Base-by-base conservation (phyloP, 2,888 invertebrate species). In the Nomada goodeniana region DNA sequence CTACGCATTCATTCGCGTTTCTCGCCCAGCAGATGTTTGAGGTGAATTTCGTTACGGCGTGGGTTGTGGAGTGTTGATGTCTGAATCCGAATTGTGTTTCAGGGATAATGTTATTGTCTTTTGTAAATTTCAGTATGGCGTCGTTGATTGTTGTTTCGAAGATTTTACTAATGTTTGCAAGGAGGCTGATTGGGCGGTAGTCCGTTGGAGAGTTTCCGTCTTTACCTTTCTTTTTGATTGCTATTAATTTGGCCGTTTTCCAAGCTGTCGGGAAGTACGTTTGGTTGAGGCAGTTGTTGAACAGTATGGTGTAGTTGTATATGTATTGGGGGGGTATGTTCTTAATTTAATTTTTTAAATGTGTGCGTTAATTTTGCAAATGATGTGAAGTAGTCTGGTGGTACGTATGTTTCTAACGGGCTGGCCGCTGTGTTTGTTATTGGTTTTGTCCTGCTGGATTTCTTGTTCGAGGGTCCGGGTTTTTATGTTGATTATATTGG, bases 251-350 rank as follows among this genome's bases (percentile, higher is more conserved):
- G 2, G 59, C 70, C 0, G 61, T 68, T 63, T 69, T 68, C 75
- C 75, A 76, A 0, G n/a, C 10, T 3, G 13, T 20, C 0, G 75
- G 69, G 36, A 76, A 10, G 29, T 76, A 65, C 0, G 7, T 2
- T 18, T 2, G 11, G 2, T 77, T 77, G 18, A 77, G 20, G 0
- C 71, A 71, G 2, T 77, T 77, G 72, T 72, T 77, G 13, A 72
- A 77, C 9, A 77, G 26, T 5, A 29, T 29, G 29, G 29, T 29
- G 7, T 29, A 29, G 7, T 29, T 29, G 5, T 29, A 29, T 29
- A 2, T 60, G 11, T 59, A 76, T 10, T 0, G n/a, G n/a, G n/a
- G n/a, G n/a, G n/a, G 57, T 13, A 69, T 4, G 0, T 78, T 50
- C 63, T 78, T 73, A 9, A 78, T 67, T 71, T 0, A 77, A 52